These are phyloP conservation scores for Dysmachus trigonus DNA, from an alignment of 2,888 invertebrate genomes.

Conservation along the genomic window DNA sequence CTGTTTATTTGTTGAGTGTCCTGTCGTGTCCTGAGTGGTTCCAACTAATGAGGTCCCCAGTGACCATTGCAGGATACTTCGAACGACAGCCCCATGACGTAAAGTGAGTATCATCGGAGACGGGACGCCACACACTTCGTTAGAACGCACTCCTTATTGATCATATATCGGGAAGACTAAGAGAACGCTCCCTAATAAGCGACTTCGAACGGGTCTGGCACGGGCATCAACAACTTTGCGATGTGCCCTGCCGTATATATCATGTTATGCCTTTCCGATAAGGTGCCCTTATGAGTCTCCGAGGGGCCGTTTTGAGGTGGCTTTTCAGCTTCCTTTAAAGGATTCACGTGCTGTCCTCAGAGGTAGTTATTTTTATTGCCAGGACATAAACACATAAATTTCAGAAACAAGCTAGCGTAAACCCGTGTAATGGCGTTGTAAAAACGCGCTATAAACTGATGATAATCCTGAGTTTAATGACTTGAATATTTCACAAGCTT, in stretches of 20 bases:
- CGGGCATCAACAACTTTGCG: neutral
- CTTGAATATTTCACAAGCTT: slow-evolving; percentile 7
- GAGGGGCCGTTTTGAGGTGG: slow-evolving; percentile 29
- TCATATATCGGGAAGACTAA: slow-evolving; percentile 23
- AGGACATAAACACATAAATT: slow-evolving; percentile 21
- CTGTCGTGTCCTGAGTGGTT: slow-evolving; percentile 24
- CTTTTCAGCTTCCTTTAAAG: slow-evolving; percentile 27
- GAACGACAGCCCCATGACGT: slow-evolving; percentile 25
- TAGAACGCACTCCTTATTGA: slow-evolving; percentile 35
- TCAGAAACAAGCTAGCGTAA: slow-evolving; percentile 3
- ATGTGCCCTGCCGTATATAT: slow-evolving; percentile 15
- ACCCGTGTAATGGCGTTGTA: slow-evolving; percentile 12
- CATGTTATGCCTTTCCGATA: slow-evolving; percentile 30
- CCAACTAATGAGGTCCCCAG: slow-evolving; percentile 40
- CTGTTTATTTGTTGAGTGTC: slow-evolving; percentile 28
- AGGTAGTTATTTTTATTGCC: slow-evolving; percentile 31
- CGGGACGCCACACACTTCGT: slow-evolving; percentile 2
- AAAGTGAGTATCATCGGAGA: slow-evolving; percentile 14
- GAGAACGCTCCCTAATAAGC: slow-evolving; percentile 32
- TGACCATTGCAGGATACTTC: slow-evolving; percentile 23
- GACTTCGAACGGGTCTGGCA: neutral
- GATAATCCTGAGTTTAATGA: slow-evolving; percentile 17
- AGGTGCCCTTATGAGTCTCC: slow-evolving; percentile 32
- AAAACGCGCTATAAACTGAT: slow-evolving; percentile 12
- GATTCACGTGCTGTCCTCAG: slow-evolving; percentile 22